Evolutionary conservation across 64 coral and sea anemone species (phyloP), one percentile per base, ranked within the genome.

Genomic region (Catalaphyllia jardinei): DNA sequence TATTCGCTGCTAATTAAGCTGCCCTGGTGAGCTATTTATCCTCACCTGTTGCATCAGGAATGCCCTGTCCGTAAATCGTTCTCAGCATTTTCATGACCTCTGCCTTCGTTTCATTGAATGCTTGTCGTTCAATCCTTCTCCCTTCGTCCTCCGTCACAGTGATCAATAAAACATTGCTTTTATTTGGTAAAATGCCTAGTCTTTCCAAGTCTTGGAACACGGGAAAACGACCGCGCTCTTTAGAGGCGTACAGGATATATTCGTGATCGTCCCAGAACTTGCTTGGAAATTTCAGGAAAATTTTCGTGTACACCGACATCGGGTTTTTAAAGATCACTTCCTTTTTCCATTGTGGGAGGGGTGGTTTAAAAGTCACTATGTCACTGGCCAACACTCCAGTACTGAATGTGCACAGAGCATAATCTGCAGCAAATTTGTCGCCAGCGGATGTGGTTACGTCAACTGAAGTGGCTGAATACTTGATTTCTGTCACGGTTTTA

Each of bases 321-420:
- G 28, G 87, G 4, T 92, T n/a, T 61, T 86, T 80, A 57, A 49
- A 78, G n/a, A 96, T 88, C 24, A 89, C 79, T 86, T 84, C 94
- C 71, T 83, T 96, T 51, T 96, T 96, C 94, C 94, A 96, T 4
- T 65, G 71, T 5, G 94, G 94, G 20, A 96, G 78, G 22, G 86
- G 60, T 7, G 94, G 94, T 0, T 79, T 86, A 78, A 96, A 96
- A 24, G 20, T 73, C 11, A 96, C 94, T 24, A 52, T 28, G 17
- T 79, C 62, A 59, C 89, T 88, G 1, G 62, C n/a, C n/a, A n/a
- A n/a, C n/a, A n/a, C n/a, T n/a, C n/a, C n/a, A n/a, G n/a, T n/a
- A n/a, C n/a, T n/a, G n/a, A n/a, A n/a, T n/a, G n/a, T n/a, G n/a
- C n/a, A n/a, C n/a, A n/a, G n/a, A n/a, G n/a, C n/a, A n/a, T n/a